A percentile compares a stretch with the other conserved stretches of the same genome.
Evolutionary conservation across 2,888 invertebrate genomes (phyloP).

Genomic region (Taphrorychus bicolor): DNA sequence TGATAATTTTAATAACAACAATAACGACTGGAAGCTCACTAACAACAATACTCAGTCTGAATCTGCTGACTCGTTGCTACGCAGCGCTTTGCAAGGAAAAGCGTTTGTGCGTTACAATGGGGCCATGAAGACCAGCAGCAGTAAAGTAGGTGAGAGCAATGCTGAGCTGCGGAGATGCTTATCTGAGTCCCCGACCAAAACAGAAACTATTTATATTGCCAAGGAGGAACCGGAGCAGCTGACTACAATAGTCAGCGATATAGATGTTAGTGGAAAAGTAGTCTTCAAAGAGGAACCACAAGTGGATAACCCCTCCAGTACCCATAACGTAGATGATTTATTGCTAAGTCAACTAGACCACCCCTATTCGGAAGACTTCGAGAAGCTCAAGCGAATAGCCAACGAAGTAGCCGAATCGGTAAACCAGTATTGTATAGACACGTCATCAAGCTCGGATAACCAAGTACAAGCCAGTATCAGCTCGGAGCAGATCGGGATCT

Average conservation of each 20-base stretch:
- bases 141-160: constrained; percentile 49
- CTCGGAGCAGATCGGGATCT: constrained; percentile 55
- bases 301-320: constrained; percentile 63
- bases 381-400: constrained; percentile 83
- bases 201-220: constrained; percentile 58
- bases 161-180: constrained; percentile 66
- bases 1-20: constrained; percentile 74
- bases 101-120: constrained; percentile 61
- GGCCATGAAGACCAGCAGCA: constrained; percentile 41
- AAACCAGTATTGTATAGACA: constrained; percentile 70
- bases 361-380: constrained; percentile 80
- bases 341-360: constrained; percentile 73
- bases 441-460: constrained; percentile 61
- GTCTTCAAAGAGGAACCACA: constrained; percentile 54
- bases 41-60: constrained; percentile 63
- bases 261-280: constrained; percentile 55
- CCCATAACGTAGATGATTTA: constrained; percentile 73
- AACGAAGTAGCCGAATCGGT: constrained; percentile 82
- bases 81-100: constrained; percentile 86
- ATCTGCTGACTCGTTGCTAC: constrained; percentile 73
- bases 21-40: constrained; percentile 81
- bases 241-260: constrained; percentile 58
- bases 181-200: constrained; percentile 60
- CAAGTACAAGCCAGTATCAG: constrained; percentile 63
- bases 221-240: constrained; percentile 55